phyloP scores from a whole-genome alignment of 2,888 invertebrate genomes.

The Stenoptilia bipunctidactyla region DNA sequence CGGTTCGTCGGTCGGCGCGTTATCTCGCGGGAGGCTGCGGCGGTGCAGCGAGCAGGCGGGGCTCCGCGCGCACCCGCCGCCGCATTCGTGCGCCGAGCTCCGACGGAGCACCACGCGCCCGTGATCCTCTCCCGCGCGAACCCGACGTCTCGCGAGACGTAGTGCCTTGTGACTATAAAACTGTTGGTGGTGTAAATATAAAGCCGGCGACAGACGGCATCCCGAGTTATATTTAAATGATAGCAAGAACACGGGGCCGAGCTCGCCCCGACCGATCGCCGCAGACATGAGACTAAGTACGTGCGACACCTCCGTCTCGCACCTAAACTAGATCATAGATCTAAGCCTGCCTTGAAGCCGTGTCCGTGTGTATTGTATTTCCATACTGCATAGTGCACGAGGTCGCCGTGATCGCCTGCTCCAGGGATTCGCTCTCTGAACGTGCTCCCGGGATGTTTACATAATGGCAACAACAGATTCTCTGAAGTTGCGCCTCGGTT shows the following conservation, averaged over 20 bases:
- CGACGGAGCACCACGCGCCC: slow-evolving; percentile 27
- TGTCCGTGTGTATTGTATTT: slow-evolving; percentile 24
- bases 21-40: slow-evolving; percentile 52
- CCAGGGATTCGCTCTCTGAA: not conserved
- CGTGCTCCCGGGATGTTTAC: not conserved
- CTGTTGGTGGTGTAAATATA: slow-evolving; percentile 61
- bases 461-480: not conserved
- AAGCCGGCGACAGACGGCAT: slow-evolving; percentile 63
- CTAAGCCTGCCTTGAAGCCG: slow-evolving; percentile 27
- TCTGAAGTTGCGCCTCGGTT: slow-evolving; percentile 1
- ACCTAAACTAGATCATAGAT: slow-evolving; percentile 36
- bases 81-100: slow-evolving; percentile 44
- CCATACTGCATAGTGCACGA: not conserved
- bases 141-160: slow-evolving; percentile 16
- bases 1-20: slow-evolving; percentile 39
- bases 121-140: slow-evolving; percentile 30
- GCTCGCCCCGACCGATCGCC: slow-evolving; percentile 45
- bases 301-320: slow-evolving; percentile 33
- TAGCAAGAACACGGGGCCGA: slow-evolving; percentile 52
- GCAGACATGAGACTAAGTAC: slow-evolving; percentile 64
- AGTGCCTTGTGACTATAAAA: slow-evolving; percentile 37
- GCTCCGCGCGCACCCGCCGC: slow-evolving; percentile 23
- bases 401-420: not conserved
- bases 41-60: slow-evolving; percentile 48
- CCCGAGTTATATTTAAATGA: slow-evolving; percentile 68